Conservation (phyloP, 2,797 vertebrate genomes). For the Acanthopagrus latus region DNA sequence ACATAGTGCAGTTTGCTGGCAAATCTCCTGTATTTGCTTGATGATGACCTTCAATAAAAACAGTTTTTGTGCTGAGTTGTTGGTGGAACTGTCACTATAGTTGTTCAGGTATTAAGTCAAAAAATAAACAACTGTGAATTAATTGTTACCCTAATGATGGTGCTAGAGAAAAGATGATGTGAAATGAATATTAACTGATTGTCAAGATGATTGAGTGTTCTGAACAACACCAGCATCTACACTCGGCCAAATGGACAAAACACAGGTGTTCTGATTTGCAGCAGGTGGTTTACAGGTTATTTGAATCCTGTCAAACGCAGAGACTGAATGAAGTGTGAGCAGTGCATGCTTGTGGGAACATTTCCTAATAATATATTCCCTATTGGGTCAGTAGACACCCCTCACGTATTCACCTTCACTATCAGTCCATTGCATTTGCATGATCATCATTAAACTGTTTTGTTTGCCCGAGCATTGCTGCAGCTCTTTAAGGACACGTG, state of each 20-base stretch:
- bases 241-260: neutral
- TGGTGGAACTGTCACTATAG: no score
- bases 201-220: neutral
- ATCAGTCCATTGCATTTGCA: neutral
- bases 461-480: neutral
- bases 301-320: conserved; percentile 5
- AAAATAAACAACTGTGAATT: no score
- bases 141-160: no score
- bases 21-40: neutral
- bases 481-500: no score
- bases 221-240: neutral
- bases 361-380: no score
- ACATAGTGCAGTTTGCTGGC: no score
- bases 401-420: neutral
- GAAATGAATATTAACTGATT: no score
- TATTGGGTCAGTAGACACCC: neutral
- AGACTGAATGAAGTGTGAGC: neutral
- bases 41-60: neutral
- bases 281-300: neutral
- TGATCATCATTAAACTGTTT: neutral
- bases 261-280: conserved; percentile 20
- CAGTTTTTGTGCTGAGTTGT: neutral
- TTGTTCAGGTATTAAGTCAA: no score
- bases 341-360: neutral
- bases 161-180: no score